Percentiles rank a stretch among this genome's conserved stretches.
Conservation (phyloP, 1,140 invertebrate genomes). For the Orius insidiosus region DNA sequence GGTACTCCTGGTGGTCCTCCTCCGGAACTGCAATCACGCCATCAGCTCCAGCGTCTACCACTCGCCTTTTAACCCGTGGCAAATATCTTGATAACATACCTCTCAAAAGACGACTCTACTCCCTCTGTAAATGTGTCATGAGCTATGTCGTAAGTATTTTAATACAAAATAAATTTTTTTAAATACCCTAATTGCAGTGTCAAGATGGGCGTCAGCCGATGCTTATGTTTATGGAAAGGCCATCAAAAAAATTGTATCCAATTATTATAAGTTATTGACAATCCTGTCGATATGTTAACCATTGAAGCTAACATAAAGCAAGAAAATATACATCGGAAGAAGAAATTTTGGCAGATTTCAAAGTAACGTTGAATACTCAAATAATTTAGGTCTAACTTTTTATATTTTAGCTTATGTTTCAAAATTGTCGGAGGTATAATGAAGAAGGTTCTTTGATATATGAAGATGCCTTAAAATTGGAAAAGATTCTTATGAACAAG, state of each 20-base stretch:
- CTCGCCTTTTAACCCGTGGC: constrained; percentile 31
- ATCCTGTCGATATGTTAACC: constrained; percentile 88
- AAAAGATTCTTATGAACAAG: constrained; percentile 69
- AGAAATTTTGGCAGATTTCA: constrained; percentile 49
- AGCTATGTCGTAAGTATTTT: constrained; percentile 49
- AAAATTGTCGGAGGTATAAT: constrained; percentile 89
- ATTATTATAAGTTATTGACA: constrained; percentile 85
- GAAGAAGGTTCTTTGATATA: constrained; percentile 90
- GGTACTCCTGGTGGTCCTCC: background rate
- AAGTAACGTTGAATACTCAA: too few species aligned
- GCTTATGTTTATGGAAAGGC: constrained; percentile 89
- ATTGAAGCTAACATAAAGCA: constrained; percentile 81
- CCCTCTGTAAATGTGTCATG: constrained; percentile 54
- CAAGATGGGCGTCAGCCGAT: constrained; percentile 71
- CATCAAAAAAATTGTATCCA: constrained; percentile 86
- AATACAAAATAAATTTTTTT: too few species aligned
- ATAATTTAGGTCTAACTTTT: too few species aligned
- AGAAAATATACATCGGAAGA: constrained; percentile 43
- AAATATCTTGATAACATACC: constrained; percentile 43
- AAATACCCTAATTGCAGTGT: constrained; percentile 41
- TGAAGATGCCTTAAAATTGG: constrained; percentile 78
- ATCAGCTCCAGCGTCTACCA: constrained; percentile 29
- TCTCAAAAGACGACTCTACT: constrained; percentile 54
- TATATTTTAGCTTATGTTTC: constrained; percentile 91
- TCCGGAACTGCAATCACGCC: constrained; percentile 21